These are phyloP conservation scores for Sardina pilchardus DNA, from an alignment of 2,113 vertebrate genomes.

Conservation along the genomic window DNA sequence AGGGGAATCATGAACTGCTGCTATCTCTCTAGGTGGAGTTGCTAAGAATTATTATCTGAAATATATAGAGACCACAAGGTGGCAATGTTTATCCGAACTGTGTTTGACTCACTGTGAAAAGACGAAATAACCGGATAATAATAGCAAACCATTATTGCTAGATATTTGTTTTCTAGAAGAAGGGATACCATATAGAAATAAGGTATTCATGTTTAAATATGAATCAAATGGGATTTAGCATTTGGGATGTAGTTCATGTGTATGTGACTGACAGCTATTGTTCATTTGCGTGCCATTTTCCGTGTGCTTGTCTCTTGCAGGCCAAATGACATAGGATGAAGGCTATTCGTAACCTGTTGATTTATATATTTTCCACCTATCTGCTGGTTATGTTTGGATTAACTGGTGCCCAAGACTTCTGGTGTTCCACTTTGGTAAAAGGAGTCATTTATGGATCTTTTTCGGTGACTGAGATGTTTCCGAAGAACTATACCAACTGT, in stretches of 20 bases:
- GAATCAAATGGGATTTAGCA: neutral
- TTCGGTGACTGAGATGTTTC: conserved; percentile 99
- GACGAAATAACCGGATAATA: neutral
- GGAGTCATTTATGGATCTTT: conserved; percentile 99
- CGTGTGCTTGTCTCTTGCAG: conserved; percentile 83
- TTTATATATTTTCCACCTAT: conserved; percentile 99
- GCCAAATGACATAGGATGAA: conserved; percentile 99
- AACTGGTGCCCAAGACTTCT: conserved; percentile 99
- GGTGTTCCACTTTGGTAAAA: conserved; percentile 99
- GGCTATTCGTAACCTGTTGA: conserved; percentile 99
- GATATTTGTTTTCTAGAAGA: neutral
- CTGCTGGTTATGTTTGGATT: conserved; percentile 99
- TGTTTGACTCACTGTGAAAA: conserved; percentile 61
- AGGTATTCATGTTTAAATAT: neutral
- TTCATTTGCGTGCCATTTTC: conserved; percentile 52
- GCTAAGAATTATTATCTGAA: conserved; percentile 58
- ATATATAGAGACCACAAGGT: conserved; percentile 82
- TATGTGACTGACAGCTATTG: neutral
- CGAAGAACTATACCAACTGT: conserved; percentile 99
- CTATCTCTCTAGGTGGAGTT: conserved; percentile 29
- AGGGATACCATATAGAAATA: neutral
- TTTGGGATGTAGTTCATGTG: neutral
- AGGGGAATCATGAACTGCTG: conserved; percentile 2
- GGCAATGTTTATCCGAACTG: conserved; percentile 95
- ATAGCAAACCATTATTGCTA: neutral